Conservation (phyloP, 1,140 invertebrate species). For the Heliconius hewitsoni region DNA sequence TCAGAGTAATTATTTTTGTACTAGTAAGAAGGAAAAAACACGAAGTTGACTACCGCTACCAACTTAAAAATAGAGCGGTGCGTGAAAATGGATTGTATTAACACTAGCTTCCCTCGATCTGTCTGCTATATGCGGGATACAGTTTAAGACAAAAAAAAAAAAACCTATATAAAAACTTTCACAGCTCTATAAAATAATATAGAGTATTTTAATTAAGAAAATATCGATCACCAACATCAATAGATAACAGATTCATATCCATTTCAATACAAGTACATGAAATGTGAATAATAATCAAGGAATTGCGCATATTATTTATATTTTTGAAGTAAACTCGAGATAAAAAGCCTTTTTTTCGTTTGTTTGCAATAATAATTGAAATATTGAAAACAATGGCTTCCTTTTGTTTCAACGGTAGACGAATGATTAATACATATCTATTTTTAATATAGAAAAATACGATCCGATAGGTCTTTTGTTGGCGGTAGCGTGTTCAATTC, state of each 20-base stretch:
- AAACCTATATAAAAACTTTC: background rate
- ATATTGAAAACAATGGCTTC: background rate
- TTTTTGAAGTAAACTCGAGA: constrained; percentile 12
- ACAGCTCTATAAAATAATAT: background rate
- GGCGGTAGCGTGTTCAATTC: background rate
- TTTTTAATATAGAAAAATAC: constrained; percentile 9
- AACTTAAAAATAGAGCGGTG: too few relatives aligned
- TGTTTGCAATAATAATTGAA: constrained; percentile 10
- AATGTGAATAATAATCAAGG: constrained; percentile 2
- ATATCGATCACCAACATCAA: background rate
- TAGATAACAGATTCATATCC: background rate
- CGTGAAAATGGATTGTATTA: too few relatives aligned
- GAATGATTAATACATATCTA: constrained; percentile 1
- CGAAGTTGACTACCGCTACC: too few relatives aligned
- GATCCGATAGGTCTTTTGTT: constrained; percentile 10
- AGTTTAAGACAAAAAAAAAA: background rate
- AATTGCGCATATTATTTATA: constrained; percentile 4
- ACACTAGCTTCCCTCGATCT: too few relatives aligned
- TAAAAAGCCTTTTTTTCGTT: background rate
- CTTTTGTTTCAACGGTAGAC: constrained; percentile 12
- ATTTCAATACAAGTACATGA: constrained; percentile 8
- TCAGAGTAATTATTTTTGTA: too few relatives aligned
- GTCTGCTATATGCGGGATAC: background rate
- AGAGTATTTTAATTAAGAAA: constrained; percentile 1
- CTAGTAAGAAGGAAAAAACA: too few relatives aligned